Conservation (phyloP, 2,888 invertebrate genomes). For the Leptopilina myrica region DNA sequence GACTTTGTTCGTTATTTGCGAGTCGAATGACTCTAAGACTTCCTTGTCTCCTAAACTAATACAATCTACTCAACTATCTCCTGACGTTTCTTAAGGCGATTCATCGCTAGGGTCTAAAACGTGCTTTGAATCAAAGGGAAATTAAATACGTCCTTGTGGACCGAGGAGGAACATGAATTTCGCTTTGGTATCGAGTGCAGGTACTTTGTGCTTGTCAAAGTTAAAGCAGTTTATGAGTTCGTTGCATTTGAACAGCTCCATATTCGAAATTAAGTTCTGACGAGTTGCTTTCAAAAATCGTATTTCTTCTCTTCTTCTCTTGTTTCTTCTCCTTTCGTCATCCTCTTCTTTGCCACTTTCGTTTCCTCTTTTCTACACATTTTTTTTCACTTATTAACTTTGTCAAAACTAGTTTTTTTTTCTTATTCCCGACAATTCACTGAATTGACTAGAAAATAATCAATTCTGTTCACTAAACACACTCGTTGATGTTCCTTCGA, state of each 20-base stretch:
- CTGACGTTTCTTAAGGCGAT: slow-evolving; percentile 57
- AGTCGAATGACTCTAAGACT: background rate
- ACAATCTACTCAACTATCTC: slow-evolving; percentile 46
- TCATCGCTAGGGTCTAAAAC: slow-evolving; percentile 55
- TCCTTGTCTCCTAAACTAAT: slow-evolving; percentile 46
- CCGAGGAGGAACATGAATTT: slow-evolving; percentile 64
- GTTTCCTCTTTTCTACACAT: slow-evolving; percentile 45
- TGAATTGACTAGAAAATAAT: slow-evolving; percentile 22
- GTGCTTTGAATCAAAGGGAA: slow-evolving; percentile 49
- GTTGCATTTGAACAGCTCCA: slow-evolving; percentile 53
- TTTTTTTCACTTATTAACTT: slow-evolving; percentile 28
- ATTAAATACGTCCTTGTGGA: slow-evolving; percentile 61
- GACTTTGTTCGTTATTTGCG: background rate
- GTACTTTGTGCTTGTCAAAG: slow-evolving; percentile 47
- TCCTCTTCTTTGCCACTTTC: background rate
- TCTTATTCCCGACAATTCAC: background rate
- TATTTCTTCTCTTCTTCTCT: slow-evolving; percentile 2
- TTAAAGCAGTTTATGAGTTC: slow-evolving; percentile 44
- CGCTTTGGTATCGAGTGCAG: slow-evolving; percentile 54
- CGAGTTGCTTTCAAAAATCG: background rate
- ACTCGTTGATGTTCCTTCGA: slow-evolving; percentile 36
- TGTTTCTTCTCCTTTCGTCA: background rate
- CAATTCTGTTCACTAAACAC: slow-evolving; percentile 36
- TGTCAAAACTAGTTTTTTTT: slow-evolving; percentile 37
- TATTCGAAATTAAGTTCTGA: slow-evolving; percentile 43